Base-by-base conservation (phyloP, 2,888 invertebrate species). In the Cheilosia urbana region DNA sequence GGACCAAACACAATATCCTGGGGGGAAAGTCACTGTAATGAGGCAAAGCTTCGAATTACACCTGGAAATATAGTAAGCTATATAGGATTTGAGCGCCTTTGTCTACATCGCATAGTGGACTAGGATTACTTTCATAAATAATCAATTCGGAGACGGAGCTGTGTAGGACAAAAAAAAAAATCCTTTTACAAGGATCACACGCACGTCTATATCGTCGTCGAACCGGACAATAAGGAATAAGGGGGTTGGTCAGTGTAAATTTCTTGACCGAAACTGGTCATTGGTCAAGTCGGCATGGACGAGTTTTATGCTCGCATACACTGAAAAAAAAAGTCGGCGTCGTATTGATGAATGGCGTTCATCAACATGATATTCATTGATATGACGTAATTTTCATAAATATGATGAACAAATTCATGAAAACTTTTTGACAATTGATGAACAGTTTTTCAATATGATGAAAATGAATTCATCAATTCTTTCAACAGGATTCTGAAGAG, bases 11-110 rank as follows among this genome's bases (percentile, higher is more conserved):
- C 37, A 77, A 71, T 58, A 79, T 65, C 72, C 62, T 40, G 51
- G 13, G 57, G 49, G 19, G 58, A 53, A 53, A 71, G 37, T 37
- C 55, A 40, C 47, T 63, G 45, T 72, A 81, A 87, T 77, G 71
- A 72, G 68, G 69, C 45, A 72, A 87, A 87, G 87, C 87, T 85
- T 87, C 87, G 27, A 63, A 81, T 87, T 87, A 85, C 87, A 87
- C 81, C 87, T 87, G 87, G 87, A 85, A 81, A 45, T 9, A 30
- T 30, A 30, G 9, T 71, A 71, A 79, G 69, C 73, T 84, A 79
- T 79, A 79, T 42, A 27, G 6, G n/a, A 9, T 13, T 34, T 30
- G 53, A 42, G 47, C 40, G 15, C 53, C 47, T 79, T 78, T 73
- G 17, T 68, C 62, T 62, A 27, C 47, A 19, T 27, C 53, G 63